Conservation (phyloP, 2,888 invertebrate genomes). For the Micoletzkya japonica region DNA sequence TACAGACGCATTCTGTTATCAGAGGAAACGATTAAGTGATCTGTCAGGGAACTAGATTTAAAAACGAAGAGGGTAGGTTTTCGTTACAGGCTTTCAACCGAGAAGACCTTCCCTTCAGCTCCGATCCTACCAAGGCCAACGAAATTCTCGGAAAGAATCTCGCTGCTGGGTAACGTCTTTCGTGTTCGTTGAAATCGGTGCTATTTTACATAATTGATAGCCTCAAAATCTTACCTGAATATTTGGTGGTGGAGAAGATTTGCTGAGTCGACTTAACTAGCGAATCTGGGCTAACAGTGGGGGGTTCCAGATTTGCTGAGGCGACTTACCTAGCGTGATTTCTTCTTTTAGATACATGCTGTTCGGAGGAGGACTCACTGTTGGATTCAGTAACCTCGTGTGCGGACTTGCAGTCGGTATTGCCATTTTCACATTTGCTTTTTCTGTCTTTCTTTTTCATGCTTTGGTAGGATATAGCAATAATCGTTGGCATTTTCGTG, state of each 20-base stretch:
- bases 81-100: slow-evolving; percentile 47
- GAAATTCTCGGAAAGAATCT: slow-evolving; percentile 54
- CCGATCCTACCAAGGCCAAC: slow-evolving; percentile 3
- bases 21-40: too few species aligned
- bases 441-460: neutral
- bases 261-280: too few species aligned
- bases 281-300: too few species aligned
- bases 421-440: slow-evolving; percentile 24
- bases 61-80: neutral
- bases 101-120: slow-evolving; percentile 37
- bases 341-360: slow-evolving; percentile 74
- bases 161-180: slow-evolving; percentile 68
- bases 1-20: too few species aligned
- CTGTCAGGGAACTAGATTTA: too few species aligned
- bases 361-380: slow-evolving; percentile 93
- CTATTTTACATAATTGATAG: too few species aligned
- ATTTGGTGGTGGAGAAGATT: neutral
- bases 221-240: too few species aligned
- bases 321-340: too few species aligned
- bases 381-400: slow-evolving; percentile 91
- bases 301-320: too few species aligned
- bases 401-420: slow-evolving; percentile 84
- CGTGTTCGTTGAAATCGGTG: neutral
- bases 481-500: too few species aligned
- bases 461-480: too few species aligned